A percentile compares a stretch with the other conserved stretches of the same genome.
Evolutionary conservation across 2,113 vertebrate genomes (phyloP).

Genomic region (Psilopsiagon aurifrons): DNA sequence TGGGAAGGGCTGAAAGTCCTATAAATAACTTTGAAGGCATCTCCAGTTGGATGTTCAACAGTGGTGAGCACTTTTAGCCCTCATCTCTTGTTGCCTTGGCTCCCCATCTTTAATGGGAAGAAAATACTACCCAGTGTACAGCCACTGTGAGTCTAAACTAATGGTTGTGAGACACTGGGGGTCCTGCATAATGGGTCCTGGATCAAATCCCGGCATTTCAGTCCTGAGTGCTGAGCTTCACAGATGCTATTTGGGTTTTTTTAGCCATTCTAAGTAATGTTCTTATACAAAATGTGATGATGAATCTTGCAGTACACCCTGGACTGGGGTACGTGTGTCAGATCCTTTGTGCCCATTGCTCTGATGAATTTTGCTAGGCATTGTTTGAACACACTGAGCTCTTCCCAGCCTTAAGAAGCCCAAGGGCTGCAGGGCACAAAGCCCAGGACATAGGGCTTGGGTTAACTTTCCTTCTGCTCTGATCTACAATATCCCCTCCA

Average conservation of each 20-base stretch:
- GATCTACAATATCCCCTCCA: neutral
- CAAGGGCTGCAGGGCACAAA: neutral
- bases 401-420: neutral
- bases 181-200: neutral
- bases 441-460: neutral
- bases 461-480: neutral
- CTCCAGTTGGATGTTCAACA: neutral
- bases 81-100: neutral
- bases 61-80: neutral
- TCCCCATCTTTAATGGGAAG: neutral
- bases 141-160: neutral
- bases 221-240: neutral
- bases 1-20: neutral
- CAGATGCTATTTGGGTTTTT: neutral
- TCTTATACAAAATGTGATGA: neutral
- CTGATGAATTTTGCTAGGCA: neutral
- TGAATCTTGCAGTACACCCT: neutral
- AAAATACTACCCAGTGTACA: neutral
- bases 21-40: neutral
- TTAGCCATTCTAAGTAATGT: too few relatives aligned
- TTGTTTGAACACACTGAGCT: neutral
- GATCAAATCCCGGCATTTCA: neutral
- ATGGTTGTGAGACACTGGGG: neutral
- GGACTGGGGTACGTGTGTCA: fast-evolving
- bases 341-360: neutral